Conservation (phyloP, 2,113 vertebrate genomes). For the Eretmodus cyanostictus region DNA sequence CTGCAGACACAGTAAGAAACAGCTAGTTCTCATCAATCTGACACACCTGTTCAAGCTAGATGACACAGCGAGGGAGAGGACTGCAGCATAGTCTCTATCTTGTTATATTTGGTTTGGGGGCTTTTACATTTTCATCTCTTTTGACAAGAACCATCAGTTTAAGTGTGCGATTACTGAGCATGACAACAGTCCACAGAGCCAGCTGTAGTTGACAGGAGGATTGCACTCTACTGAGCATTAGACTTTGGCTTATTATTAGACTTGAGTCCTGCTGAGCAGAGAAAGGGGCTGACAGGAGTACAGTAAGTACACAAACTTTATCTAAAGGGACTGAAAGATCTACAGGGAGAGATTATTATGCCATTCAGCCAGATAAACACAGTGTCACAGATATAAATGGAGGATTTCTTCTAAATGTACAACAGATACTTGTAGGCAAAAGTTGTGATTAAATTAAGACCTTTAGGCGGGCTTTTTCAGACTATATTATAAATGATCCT, state of each 20-base stretch:
- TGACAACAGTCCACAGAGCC: background rate
- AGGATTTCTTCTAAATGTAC: background rate
- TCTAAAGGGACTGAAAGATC: background rate
- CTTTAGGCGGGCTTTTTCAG: fast-evolving
- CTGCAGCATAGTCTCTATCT: background rate
- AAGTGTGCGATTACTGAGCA: background rate
- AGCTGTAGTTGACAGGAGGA: conserved; percentile 18
- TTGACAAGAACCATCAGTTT: conserved; percentile 36
- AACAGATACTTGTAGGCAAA: background rate
- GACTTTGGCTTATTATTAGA: conserved; percentile 54
- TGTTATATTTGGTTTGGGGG: conserved; percentile 32
- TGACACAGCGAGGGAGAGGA: background rate
- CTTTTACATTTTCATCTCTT: background rate
- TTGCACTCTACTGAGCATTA: conserved; percentile 36
- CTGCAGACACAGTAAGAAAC: background rate
- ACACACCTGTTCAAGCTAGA: background rate
- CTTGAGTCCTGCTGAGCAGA: background rate
- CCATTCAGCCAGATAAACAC: background rate
- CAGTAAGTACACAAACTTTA: background rate
- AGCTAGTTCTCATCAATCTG: background rate
- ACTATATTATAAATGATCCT: background rate
- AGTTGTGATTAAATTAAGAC: background rate
- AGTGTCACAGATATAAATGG: background rate
- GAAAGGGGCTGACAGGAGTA: background rate
- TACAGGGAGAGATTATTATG: background rate